These are phyloP conservation scores for Chymomyza caudatula DNA, from an alignment of 2,888 invertebrate genomes.

Conservation along the genomic window DNA sequence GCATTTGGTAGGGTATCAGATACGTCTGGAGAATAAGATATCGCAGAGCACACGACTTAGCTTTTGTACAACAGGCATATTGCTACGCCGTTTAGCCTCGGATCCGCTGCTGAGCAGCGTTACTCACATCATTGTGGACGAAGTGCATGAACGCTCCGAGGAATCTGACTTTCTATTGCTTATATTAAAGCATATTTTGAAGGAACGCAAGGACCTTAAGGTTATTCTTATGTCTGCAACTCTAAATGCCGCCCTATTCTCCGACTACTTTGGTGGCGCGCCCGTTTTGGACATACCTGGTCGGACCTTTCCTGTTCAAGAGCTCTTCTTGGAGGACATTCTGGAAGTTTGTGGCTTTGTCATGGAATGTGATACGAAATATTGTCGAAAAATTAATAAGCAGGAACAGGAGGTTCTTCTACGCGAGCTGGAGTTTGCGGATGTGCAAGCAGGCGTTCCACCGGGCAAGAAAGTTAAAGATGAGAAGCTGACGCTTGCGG, in stretches of 20 bases:
- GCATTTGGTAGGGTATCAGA: slow-evolving; percentile 82
- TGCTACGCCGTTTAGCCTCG: slow-evolving; percentile 89
- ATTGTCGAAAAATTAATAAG: slow-evolving; percentile 81
- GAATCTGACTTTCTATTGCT: slow-evolving; percentile 94
- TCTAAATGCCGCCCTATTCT: slow-evolving; percentile 90
- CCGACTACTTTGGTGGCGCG: slow-evolving; percentile 87
- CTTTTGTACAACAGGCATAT: slow-evolving; percentile 96
- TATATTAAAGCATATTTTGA: slow-evolving; percentile 87
- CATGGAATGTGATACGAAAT: slow-evolving; percentile 81
- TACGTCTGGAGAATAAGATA: slow-evolving; percentile 87
- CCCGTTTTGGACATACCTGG: slow-evolving; percentile 91
- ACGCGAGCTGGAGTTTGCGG: slow-evolving; percentile 83
- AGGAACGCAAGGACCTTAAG: slow-evolving; percentile 86
- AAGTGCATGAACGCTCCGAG: slow-evolving; percentile 94
- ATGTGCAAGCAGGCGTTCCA: slow-evolving; percentile 80
- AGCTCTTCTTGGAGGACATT: slow-evolving; percentile 89
- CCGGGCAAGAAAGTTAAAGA: slow-evolving; percentile 84
- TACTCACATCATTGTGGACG: slow-evolving; percentile 92
- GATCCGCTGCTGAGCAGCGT: slow-evolving; percentile 87
- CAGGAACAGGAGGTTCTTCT: slow-evolving; percentile 82
- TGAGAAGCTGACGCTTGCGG: slow-evolving; percentile 84
- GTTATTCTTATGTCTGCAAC: slow-evolving; percentile 96
- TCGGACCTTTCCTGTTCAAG: slow-evolving; percentile 90
- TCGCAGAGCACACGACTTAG: slow-evolving; percentile 88
- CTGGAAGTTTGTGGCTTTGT: slow-evolving; percentile 83